Base-by-base conservation (phyloP, 2,113 vertebrate species). In the Ochotona curzoniae region DNA sequence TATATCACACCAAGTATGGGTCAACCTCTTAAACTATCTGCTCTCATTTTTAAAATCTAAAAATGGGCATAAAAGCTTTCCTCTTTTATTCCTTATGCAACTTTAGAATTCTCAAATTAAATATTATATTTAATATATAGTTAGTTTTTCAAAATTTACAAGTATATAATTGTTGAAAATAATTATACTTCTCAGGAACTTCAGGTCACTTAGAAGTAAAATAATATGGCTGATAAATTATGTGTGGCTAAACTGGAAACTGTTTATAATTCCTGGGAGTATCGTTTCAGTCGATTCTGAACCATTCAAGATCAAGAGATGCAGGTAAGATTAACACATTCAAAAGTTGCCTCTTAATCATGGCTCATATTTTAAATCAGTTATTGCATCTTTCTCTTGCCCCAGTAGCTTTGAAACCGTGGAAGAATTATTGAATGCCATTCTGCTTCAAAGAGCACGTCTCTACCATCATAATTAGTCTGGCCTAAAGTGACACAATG, bases 31-130 rank as follows among this genome's bases (percentile, higher is more conserved):
- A 93, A 94, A 89, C n/a, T 87, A 81, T 80, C 87, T 96, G 78
- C n/a, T 66, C 6, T 61, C 13, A 85, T 64, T 90, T 93, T 87
- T n/a, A 89, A 91, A 86, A 17, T 57, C 18, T 85, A 38, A 93
- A 89, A 89, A 60, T 87, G 20, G n/a, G 10, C 91, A 70, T 85
- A 90, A 82, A 87, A 75, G 11, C 86, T 70, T 18, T 54, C 51
- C 57, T 76, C 21, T 80, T 90, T 23, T 28, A 11, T 51, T 93
- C 38, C 11, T 49, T 66, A 28, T 32, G 75, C 38, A 10, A 91
- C 25, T 38, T 93, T 63, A 83, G 38, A 80, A 85, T 95, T 93
- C 86, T 78, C 7, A 91, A 95, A 73, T 93, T 86, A 95, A 91
- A 96, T 67, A 90, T 25, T 89, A 57, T 23, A 14, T 70, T 26